Conservation (phyloP, 2,888 invertebrate genomes). For the Germaria angustata region DNA sequence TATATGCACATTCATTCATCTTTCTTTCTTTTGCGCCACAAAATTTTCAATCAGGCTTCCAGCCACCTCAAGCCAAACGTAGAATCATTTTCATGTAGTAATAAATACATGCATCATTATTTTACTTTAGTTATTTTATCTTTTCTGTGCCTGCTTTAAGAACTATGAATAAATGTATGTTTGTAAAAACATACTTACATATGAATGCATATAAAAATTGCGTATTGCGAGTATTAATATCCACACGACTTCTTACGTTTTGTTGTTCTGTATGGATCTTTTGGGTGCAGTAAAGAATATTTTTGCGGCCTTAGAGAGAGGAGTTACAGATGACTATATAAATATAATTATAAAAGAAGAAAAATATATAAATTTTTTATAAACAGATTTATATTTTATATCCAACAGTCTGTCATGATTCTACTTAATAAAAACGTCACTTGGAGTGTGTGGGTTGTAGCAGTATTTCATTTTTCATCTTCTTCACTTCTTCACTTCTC, state of each 20-base stretch:
- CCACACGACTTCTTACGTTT: not conserved
- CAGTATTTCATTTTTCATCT: conserved; percentile 14
- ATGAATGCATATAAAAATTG: too few species aligned
- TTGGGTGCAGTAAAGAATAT: conserved; percentile 50
- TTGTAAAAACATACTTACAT: not conserved
- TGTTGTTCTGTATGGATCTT: conserved; percentile 13
- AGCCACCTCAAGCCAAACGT: conserved; percentile 25
- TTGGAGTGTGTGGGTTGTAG: conserved; percentile 57
- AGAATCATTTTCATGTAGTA: not conserved
- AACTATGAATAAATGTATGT: not conserved
- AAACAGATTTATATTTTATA: conserved; percentile 61
- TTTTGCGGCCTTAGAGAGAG: conserved; percentile 15
- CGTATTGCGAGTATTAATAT: too few species aligned
- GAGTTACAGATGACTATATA: conserved; percentile 45
- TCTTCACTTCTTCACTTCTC: not conserved
- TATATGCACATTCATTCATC: not conserved
- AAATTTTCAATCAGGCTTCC: conserved; percentile 37
- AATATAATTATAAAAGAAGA: not conserved
- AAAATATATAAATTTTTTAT: not conserved
- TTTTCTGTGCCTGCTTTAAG: conserved; percentile 14
- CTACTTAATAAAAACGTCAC: conserved; percentile 65
- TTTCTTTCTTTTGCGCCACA: too few species aligned
- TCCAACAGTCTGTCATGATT: conserved; percentile 65
- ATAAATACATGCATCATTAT: conserved; percentile 15
- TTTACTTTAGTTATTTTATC: not conserved